phyloP scores from a whole-genome alignment of 2,113 vertebrate species.

The Peromyscus californicus region DNA sequence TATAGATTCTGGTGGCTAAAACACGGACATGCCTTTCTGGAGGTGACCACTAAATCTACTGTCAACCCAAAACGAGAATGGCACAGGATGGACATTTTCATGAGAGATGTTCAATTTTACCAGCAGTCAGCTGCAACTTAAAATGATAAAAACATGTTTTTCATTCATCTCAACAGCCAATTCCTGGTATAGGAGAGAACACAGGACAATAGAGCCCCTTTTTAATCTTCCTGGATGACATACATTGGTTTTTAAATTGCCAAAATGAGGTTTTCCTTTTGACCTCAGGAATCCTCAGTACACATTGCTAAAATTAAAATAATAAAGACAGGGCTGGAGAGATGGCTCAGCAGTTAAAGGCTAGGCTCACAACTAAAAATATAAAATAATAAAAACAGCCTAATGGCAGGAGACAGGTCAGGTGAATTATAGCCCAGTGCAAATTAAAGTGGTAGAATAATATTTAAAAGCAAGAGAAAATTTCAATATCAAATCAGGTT shows the following conservation, averaged over 20 bases:
- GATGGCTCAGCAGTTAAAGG: no score
- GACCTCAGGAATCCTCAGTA: not conserved
- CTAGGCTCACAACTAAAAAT: no score
- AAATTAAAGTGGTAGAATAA: not conserved
- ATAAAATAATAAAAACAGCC: conserved; percentile 18
- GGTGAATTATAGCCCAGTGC: not conserved
- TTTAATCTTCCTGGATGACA: not conserved
- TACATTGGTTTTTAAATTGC: not conserved
- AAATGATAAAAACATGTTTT: conserved; percentile 17
- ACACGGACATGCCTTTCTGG: not conserved
- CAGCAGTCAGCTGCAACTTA: conserved; percentile 11
- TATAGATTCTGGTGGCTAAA: not conserved
- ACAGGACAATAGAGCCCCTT: not conserved
- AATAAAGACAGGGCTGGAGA: not conserved
- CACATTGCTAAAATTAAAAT: not conserved
- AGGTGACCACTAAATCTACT: not conserved
- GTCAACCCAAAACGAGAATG: not conserved
- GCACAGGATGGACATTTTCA: not conserved
- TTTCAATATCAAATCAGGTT: not conserved
- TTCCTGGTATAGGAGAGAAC: not conserved
- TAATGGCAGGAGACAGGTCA: not conserved
- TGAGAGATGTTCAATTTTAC: not conserved
- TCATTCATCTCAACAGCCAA: not conserved
- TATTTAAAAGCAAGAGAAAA: conserved; percentile 5
- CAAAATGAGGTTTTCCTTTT: not conserved